phyloP scores from a whole-genome alignment of 1,140 invertebrate genomes.

The Calliphora vicina region DNA sequence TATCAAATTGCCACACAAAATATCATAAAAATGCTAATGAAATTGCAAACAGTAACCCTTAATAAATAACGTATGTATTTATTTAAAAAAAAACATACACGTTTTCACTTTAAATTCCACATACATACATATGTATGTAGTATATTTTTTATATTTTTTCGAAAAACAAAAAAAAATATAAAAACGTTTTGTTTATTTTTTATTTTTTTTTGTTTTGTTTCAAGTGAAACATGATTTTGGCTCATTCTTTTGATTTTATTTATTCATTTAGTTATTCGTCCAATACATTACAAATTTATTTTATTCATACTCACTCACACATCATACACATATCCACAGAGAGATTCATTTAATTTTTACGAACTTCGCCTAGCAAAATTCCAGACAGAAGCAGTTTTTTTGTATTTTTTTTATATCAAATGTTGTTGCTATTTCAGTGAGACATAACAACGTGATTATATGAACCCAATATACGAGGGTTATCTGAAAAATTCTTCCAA shows the following conservation, averaged over 20 bases:
- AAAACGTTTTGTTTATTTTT: not conserved
- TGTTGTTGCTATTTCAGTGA: not conserved
- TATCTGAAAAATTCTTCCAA: not conserved
- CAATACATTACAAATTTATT: not conserved
- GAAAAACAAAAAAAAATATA: not conserved
- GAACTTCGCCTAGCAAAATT: not conserved
- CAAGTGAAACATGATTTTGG: not conserved
- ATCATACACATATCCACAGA: not conserved
- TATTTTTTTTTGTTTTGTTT: not conserved
- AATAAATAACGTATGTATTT: not conserved
- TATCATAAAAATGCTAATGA: not conserved
- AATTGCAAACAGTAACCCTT: not conserved
- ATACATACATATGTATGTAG: not conserved
- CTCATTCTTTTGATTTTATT: no score
- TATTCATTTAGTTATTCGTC: not conserved
- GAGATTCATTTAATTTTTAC: not conserved
- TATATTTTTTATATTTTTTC: not conserved
- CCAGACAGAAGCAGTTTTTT: not conserved
- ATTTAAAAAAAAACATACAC: not conserved
- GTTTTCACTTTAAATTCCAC: not conserved
- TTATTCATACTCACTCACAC: not conserved
- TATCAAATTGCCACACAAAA: not conserved
- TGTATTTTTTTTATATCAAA: not conserved
- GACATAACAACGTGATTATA: constrained; percentile 1
- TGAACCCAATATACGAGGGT: not conserved